These are phyloP conservation scores for Noctua janthe DNA, from an alignment of 2,888 invertebrate species.

Conservation along the genomic window DNA sequence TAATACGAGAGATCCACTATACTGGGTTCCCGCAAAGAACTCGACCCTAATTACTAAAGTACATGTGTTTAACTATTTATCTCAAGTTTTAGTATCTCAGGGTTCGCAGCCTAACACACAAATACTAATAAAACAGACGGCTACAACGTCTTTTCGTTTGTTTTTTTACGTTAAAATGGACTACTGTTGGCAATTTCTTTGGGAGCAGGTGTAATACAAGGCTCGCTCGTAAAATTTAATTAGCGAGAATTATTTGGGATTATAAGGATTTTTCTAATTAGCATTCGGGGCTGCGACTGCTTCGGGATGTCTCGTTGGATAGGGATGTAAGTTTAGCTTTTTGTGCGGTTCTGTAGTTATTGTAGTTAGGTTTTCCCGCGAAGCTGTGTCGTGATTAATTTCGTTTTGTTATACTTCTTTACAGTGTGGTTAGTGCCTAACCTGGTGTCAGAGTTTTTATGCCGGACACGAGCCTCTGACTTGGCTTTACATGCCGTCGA, in stretches of 20 bases:
- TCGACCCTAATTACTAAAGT: slow-evolving; percentile 47
- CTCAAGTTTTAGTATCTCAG: slow-evolving; percentile 54
- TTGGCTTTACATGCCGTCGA: no score
- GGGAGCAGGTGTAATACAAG: slow-evolving; percentile 79
- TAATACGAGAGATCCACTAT: slow-evolving; percentile 22
- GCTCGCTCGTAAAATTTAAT: slow-evolving; percentile 82
- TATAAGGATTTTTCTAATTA: slow-evolving; percentile 86
- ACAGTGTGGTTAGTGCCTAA: no score
- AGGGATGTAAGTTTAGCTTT: slow-evolving; percentile 15
- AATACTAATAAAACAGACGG: slow-evolving; percentile 72
- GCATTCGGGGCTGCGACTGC: slow-evolving; percentile 55
- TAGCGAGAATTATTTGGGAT: slow-evolving; percentile 84
- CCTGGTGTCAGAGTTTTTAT: no score
- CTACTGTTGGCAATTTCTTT: slow-evolving; percentile 67
- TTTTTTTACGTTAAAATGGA: slow-evolving; percentile 68
- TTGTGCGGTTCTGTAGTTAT: slow-evolving; percentile 31
- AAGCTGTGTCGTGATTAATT: background rate
- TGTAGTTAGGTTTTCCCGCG: background rate
- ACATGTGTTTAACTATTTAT: slow-evolving; percentile 59
- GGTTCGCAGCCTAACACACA: slow-evolving; percentile 58
- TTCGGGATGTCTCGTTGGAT: slow-evolving; percentile 43
- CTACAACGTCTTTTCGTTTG: slow-evolving; percentile 64
- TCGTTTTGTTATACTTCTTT: background rate
- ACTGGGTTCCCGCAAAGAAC: slow-evolving; percentile 38
- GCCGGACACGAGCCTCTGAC: no score